phyloP scores from a whole-genome alignment of 2,888 invertebrate species.

The Nemotelus pantherinus region DNA sequence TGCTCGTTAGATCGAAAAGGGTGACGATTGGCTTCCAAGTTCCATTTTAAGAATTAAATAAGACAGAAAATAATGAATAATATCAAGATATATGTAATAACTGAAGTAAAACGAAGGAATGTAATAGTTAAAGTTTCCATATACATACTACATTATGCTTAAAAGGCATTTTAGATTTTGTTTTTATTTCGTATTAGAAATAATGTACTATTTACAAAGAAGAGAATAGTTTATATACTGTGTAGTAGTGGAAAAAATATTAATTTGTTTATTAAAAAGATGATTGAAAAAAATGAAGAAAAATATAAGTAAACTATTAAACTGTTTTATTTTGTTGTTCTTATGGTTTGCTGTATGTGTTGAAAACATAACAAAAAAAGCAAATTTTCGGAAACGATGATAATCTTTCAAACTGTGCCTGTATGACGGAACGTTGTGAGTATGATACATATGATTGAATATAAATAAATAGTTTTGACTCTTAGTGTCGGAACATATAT shows the following conservation, averaged over 20 bases:
- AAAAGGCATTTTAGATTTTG: slow-evolving; percentile 22
- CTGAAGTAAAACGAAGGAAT: background rate
- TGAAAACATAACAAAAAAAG: background rate
- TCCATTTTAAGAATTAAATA: slow-evolving; percentile 20
- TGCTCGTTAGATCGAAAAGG: too few species aligned
- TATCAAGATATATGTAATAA: too few species aligned
- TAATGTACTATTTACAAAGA: slow-evolving; percentile 12
- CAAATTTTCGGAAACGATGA: slow-evolving; percentile 22
- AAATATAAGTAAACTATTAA: slow-evolving; percentile 10
- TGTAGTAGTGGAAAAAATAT: slow-evolving; percentile 32
- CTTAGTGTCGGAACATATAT: too few species aligned
- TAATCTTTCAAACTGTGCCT: slow-evolving; percentile 36
- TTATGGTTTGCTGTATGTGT: background rate
- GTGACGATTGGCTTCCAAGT: too few species aligned
- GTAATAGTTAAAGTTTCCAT: slow-evolving; percentile 35
- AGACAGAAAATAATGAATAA: background rate
- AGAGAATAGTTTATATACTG: slow-evolving; percentile 22
- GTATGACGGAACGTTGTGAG: slow-evolving; percentile 29
- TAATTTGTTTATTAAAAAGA: slow-evolving; percentile 21
- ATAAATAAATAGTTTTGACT: too few species aligned
- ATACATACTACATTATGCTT: slow-evolving; percentile 22
- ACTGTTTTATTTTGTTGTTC: background rate
- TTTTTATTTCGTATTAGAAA: slow-evolving; percentile 37
- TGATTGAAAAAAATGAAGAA: slow-evolving; percentile 17
- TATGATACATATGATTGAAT: background rate